Evolutionary conservation across 2,888 invertebrate genomes (phyloP), one percentile per base, ranked within the genome.

Genomic region (Phoenoteleia sp.): DNA sequence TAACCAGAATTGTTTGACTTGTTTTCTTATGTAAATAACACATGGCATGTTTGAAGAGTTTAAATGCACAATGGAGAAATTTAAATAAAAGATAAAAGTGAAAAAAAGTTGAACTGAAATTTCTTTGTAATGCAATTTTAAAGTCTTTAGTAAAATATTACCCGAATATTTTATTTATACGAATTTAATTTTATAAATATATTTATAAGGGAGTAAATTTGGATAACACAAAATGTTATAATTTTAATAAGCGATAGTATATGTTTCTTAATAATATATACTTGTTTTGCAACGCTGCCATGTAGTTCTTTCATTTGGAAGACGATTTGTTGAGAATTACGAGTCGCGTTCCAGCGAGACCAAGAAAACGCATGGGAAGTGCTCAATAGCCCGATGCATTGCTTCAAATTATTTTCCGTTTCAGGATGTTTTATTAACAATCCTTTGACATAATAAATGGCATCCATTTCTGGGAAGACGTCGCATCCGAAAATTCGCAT

Each of bases 401-500:
- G 96, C 91, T 97, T 97, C 49, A 96, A 94, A 93, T 98, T 97
- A 84, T 95, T 95, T 92, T 97, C 97, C 91, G 96, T 94, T 0
- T 96, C 95, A 94, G 95, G 96, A 88, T 97, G 96, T 85, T 95
- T 95, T 36, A 92, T 86, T n/a, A 93, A 87, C 23, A 94, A 89
- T 3, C 94, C 95, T 90, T 97, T 96, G 0, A 97, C 94, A 91
- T 97, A 96, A 90, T 95, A 96, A 91, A 96, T 96, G 0, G 96
- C 96, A 92, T 98, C 98, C 87, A 95, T 95, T 64, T 96, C 96
- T 0, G 98, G 98, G 91, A 98, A 98, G 80, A 98, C 95, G 90
- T 98, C 97, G 72, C 98, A 96, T 0, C 97, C 97, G 0, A 96
- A 96, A 1, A 95, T 95, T 5, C 95, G 95, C 92, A 94, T 91